Evolutionary conservation across 2,113 vertebrate species (phyloP), one percentile per base, ranked within the genome.

Genomic region (Leucosticte australis): DNA sequence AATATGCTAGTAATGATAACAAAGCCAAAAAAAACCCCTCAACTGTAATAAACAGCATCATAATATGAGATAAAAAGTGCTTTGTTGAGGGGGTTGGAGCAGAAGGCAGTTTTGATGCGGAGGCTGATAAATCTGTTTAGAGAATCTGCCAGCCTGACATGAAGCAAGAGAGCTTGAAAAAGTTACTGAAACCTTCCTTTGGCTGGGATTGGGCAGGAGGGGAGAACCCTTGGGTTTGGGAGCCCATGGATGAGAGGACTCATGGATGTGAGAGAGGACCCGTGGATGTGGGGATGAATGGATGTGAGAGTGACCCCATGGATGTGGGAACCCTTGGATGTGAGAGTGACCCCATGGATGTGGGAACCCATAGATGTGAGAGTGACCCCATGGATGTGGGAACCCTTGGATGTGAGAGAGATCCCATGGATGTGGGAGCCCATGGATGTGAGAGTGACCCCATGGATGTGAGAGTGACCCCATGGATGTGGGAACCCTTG

Each of bases 91-190:
- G 70, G 70, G 94, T 53, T 85, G 89, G 93, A 96, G 83, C 83
- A 95, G 91, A 87, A 95, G 96, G 95, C 91, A 91, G 35, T 56
- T 94, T 74, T 74, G 83, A 37, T 94, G 82, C 80, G 87, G 95
- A 91, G 93, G 94, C 90, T 92, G 95, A 91, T 80, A 97, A 95
- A 94, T 96, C 94, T 96, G 95, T 94, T 96, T 90, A 90, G 84
- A 91, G 94, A 83, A 91, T 93, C 89, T 95, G 96, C 84, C 79
- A 94, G 86, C 71, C 60, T 94, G 93, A 86, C 47, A 0, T 30
- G 79, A 75, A 50, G 83, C 86, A 87, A 83, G 80, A 55, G 59
- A 63, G 47, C 74, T 87, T 73, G 69, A 65, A 69, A 33, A 85
- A 92, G 87, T 80, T 92, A 30, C 46, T 50, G 86, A 79, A 91